A percentile compares a stretch with the other conserved stretches of the same genome.
These are phyloP conservation scores for Umimayanthus chanpuru DNA, from an alignment of 92 coral and sea anemone species.

Conservation along the genomic window DNA sequence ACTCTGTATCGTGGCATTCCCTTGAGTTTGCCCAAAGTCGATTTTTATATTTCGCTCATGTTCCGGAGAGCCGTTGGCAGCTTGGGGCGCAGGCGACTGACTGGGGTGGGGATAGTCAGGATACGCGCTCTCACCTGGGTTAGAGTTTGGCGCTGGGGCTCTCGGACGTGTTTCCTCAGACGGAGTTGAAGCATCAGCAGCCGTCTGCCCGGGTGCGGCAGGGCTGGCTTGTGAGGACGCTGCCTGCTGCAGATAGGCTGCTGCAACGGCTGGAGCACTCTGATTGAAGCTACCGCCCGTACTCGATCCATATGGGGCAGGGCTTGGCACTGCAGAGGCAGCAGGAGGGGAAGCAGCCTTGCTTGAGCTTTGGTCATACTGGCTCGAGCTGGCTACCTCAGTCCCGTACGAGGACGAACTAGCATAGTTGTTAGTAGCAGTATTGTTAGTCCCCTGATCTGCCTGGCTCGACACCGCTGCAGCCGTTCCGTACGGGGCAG, in stretches of 20 bases:
- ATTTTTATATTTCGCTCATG: neutral
- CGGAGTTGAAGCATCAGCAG: slow-evolving; percentile 6
- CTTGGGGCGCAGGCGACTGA: slow-evolving; percentile 21
- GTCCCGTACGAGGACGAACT: neutral
- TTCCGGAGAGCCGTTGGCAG: slow-evolving; percentile 16
- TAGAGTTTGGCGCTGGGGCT: neutral
- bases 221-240: neutral
- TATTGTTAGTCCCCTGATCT: neutral
- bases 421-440: neutral
- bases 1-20: slow-evolving; percentile 8
- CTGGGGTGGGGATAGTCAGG: slow-evolving; percentile 2
- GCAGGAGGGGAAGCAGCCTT: neutral
- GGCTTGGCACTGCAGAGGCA: neutral
- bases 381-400: neutral
- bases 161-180: neutral
- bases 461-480: neutral
- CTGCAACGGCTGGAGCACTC: neutral
- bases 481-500: slow-evolving; percentile 5
- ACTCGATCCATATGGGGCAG: neutral
- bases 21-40: slow-evolving; percentile 2
- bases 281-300: neutral
- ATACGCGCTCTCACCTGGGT: slow-evolving; percentile 42
- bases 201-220: neutral
- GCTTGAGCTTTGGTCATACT: neutral
- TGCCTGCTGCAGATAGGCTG: slow-evolving; percentile 15